These are phyloP conservation scores for Antrozous pallidus DNA, from an alignment of 2,797 vertebrate species.

Conservation along the genomic window DNA sequence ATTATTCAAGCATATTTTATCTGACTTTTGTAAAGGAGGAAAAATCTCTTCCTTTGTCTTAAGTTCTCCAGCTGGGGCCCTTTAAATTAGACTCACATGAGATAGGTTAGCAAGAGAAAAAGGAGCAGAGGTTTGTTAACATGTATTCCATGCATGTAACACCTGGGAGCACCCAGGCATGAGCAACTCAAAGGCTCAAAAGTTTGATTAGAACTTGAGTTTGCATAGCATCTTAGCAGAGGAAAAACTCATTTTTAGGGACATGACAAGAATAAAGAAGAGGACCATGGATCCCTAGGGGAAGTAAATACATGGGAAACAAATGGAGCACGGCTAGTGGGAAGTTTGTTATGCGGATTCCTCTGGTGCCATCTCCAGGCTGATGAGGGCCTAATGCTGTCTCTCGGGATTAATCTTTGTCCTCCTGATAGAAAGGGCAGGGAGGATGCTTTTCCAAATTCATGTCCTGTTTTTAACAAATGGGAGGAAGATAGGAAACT, in stretches of 20 bases:
- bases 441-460: neutral
- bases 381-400: neutral
- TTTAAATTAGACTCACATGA: neutral
- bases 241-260: neutral
- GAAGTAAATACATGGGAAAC: neutral
- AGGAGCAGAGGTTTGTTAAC: neutral
- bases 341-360: neutral
- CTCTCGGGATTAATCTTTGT: neutral
- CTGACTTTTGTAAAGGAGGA: neutral
- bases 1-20: neutral
- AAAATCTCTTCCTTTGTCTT: neutral
- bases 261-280: neutral
- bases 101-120: neutral
- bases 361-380: conserved; percentile 31
- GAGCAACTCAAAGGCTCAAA: neutral
- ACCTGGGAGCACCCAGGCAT: neutral
- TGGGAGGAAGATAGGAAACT: neutral
- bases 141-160: neutral
- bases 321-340: neutral
- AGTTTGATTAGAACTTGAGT: neutral
- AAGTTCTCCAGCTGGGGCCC: neutral
- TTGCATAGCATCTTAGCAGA: neutral
- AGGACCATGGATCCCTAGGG: neutral
- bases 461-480: neutral
- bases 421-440: neutral